Conservation (phyloP, 2,113 vertebrate genomes). For the Sorex araneus region DNA sequence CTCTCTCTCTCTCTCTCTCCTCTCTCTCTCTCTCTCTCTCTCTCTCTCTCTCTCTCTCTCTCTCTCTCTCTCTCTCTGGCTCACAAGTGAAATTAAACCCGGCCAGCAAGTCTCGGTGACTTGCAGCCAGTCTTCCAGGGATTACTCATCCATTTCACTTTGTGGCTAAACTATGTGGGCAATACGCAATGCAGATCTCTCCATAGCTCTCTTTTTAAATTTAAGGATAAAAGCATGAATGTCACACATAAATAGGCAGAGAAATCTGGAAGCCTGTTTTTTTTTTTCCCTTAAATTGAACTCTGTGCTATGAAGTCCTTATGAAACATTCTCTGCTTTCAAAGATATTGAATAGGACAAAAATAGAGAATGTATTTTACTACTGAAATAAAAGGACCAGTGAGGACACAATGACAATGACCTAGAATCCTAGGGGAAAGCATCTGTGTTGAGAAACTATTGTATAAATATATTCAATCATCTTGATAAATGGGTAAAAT, state of each 20-base stretch:
- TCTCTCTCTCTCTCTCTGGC: too few relatives aligned
- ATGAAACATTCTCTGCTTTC: constrained; percentile 58
- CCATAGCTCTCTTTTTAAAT: constrained; percentile 2
- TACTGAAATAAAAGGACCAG: constrained; percentile 64
- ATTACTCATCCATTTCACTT: neutral
- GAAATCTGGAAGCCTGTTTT: neutral
- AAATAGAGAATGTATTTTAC: constrained; percentile 28
- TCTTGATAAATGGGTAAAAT: constrained; percentile 55
- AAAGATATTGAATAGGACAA: constrained; percentile 63
- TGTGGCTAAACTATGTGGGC: constrained; percentile 10
- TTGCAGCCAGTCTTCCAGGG: neutral
- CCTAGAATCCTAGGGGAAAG: constrained; percentile 32
- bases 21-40: too few relatives aligned
- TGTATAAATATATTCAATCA: constrained; percentile 49
- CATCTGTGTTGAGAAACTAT: constrained; percentile 48
- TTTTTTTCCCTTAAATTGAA: constrained; percentile 30
- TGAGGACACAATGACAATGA: constrained; percentile 50
- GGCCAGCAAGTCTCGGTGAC: neutral
- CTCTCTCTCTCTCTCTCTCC: too few relatives aligned
- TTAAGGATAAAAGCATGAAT: constrained; percentile 38
- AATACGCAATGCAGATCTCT: constrained; percentile 8
- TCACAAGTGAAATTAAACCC: neutral
- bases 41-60: too few relatives aligned
- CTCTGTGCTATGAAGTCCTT: constrained; percentile 45
- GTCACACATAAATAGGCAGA: constrained; percentile 30